Percentiles rank a stretch among this genome's conserved stretches.
These are phyloP conservation scores for Meloidogyne chitwoodi DNA, from an alignment of 1,140 invertebrate genomes.

Conservation along the genomic window DNA sequence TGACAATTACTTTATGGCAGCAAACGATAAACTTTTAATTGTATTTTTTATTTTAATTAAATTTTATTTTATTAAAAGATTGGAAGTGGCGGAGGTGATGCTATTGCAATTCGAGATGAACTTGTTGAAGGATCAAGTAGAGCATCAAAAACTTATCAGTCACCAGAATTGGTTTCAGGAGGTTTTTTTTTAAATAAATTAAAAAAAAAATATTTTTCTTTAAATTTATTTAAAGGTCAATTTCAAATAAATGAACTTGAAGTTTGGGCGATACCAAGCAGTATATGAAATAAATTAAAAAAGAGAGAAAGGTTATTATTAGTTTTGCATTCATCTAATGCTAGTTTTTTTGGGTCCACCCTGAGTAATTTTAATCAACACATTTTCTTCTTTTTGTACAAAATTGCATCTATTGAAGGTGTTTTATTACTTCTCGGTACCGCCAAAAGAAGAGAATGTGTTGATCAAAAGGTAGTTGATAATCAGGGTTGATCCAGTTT, in stretches of 20 bases:
- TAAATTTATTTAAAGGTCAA: not conserved
- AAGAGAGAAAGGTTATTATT: no score
- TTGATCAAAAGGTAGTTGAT: no score
- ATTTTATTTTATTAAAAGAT: conserved; percentile 36
- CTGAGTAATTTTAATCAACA: no score
- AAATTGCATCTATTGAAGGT: no score
- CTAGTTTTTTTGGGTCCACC: no score
- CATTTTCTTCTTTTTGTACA: no score
- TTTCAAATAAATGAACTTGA: conserved; percentile 58
- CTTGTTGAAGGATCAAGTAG: conserved; percentile 48
- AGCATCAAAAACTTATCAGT: conserved; percentile 47
- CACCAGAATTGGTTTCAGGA: conserved; percentile 41
- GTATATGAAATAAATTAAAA: not conserved
- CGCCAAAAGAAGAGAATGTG: no score
- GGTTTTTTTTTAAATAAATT: conserved; percentile 9
- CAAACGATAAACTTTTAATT: conserved; percentile 48
- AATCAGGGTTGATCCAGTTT: no score
- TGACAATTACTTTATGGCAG: conserved; percentile 57
- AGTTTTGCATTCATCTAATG: no score
- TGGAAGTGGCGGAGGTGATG: conserved; percentile 54
- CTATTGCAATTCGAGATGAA: conserved; percentile 56
- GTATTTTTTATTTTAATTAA: conserved; percentile 36
- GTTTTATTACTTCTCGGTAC: no score
- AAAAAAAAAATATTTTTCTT: not conserved
- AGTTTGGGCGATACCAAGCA: conserved; percentile 40